Base-by-base conservation (phyloP, 2,113 vertebrate species). In the Mirza zaza region DNA sequence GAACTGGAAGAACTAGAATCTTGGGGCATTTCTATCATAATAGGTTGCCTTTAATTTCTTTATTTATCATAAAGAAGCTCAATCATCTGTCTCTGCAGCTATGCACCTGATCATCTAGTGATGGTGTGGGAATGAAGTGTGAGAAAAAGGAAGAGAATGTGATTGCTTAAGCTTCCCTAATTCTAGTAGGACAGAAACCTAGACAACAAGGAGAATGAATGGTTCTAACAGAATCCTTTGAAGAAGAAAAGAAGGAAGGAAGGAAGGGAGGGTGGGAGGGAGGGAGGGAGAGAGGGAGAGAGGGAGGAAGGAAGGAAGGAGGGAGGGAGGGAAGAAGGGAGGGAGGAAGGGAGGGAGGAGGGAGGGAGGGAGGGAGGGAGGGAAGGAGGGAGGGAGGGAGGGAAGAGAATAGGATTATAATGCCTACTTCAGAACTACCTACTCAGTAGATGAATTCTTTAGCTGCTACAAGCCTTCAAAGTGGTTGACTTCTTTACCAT, bases 41-140 rank as follows among this genome's bases (percentile, higher is more conserved):
- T 6, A 71, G 48, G 29, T 59, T 45, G 20, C 0, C 11, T 81
- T 95, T 93, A 36, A 34, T 76, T 45, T 45, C 7, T 45, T 80
- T 50, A 45, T 39, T 29, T 20, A 59, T 80, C 39, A 63, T 39
- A 75, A 94, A 76, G 8, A 65, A 73, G 6, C 3, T n/a, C n/a
- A 9, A 57, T 11, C 4, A 14, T 32, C 14, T 68, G 0, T 81
- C 20, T 55, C 67, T 82, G 67, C 2, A 88, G 21, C 27, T 21
- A 9, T 3, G 13, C 18, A 85, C 8, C 32, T 39, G 23, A 50
- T 65, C 52, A 81, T 65, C 65, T 65, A 85, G 27, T 55, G 39
- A 25, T 8, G 4, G 29, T 8, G 0, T 42, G 20, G 6, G 5
- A 18, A 8, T 59, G 32, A 29, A 83, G 11, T 1, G 8, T 39